Base-by-base conservation (phyloP, 1,140 invertebrate species). In the Drosophila ironensis region DNA sequence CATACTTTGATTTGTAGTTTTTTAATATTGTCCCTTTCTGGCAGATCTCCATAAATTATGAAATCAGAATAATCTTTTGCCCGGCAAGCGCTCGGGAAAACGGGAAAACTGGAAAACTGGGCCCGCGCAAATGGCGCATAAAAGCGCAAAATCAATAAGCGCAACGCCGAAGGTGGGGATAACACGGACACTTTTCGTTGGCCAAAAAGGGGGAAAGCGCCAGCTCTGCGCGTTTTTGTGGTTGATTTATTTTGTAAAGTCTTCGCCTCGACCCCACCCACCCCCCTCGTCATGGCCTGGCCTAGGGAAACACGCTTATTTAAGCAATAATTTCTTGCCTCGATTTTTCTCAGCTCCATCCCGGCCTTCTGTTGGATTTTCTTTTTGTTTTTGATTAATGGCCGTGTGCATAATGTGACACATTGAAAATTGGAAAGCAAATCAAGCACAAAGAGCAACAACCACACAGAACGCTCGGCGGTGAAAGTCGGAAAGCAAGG, bases 391-490 rank as follows among this genome's bases (percentile, higher is more conserved):
- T 84, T 84, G 78, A 84, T 84, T 84, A 84, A 84, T 84, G 80
- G 78, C 61, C 73, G 51, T 77, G 72, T 72, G 84, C 78, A 84
- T 84, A 84, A 86, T 86, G 80, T 84, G 80, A 84, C 78, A 84
- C 78, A 84, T 86, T 84, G 78, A 84, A 84, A 84, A 84, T 84
- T 84, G 78, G 78, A 84, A 86, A 84, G 73, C 73, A 84, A 84
- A 84, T 84, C 80, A 84, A 84, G 78, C 78, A 86, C 64, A 86
- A 78, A 86, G 69, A 84, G 56, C 57, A 74, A 57, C 56, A 60
- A 33, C 30, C 30, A 33, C 30, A 33, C 14, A n/a, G n/a, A n/a
- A n/a, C 11, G 30, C 11, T 5, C 6, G 2, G 3, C 28, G 28
- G 66, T 60, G 53, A 76, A 82, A 82, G 77, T 82, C 77, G 11